phyloP scores from a whole-genome alignment of 1,140 invertebrate species.

The Pogonus chalceus region DNA sequence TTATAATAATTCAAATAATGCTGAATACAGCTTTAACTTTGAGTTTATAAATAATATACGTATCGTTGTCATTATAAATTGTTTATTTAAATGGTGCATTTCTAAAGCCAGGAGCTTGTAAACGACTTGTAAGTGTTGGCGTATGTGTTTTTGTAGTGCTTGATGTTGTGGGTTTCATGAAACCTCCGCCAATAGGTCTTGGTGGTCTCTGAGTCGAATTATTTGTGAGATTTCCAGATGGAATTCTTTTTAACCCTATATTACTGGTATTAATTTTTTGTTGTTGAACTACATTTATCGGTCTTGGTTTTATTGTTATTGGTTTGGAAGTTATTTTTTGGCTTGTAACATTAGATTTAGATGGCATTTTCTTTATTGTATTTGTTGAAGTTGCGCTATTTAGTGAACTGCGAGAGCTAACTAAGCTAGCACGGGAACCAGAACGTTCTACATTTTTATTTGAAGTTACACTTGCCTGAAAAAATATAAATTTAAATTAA shows the following conservation, averaged over 20 bases:
- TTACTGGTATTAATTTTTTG: slow-evolving; percentile 9
- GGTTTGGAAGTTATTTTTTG: slow-evolving; percentile 22
- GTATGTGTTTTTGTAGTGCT: slow-evolving; percentile 26
- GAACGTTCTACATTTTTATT: slow-evolving; percentile 46
- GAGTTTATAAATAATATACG: no score
- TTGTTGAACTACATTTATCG: slow-evolving; percentile 17
- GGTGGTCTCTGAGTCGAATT: slow-evolving; percentile 22
- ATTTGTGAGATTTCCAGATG: slow-evolving; percentile 13
- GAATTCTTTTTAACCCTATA: slow-evolving; percentile 14
- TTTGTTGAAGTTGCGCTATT: slow-evolving; percentile 72
- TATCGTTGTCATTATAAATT: no score
- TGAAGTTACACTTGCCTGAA: no score
- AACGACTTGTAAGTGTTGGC: not conserved
- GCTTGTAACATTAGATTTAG: slow-evolving; percentile 22
- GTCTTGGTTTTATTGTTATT: slow-evolving; percentile 28
- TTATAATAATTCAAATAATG: no score
- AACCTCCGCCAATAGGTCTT: slow-evolving; percentile 16
- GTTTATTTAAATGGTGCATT: no score
- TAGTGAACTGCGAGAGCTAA: slow-evolving; percentile 69
- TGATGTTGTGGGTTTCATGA: slow-evolving; percentile 34
- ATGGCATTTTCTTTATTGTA: slow-evolving; percentile 57
- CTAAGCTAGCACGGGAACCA: slow-evolving; percentile 59
- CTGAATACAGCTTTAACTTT: no score
- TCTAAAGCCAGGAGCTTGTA: no score
- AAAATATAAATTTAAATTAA: slow-evolving; percentile 1